Evolutionary conservation across 2,797 vertebrate species (phyloP).

Genomic region (Poeciliopsis presidionis): DNA sequence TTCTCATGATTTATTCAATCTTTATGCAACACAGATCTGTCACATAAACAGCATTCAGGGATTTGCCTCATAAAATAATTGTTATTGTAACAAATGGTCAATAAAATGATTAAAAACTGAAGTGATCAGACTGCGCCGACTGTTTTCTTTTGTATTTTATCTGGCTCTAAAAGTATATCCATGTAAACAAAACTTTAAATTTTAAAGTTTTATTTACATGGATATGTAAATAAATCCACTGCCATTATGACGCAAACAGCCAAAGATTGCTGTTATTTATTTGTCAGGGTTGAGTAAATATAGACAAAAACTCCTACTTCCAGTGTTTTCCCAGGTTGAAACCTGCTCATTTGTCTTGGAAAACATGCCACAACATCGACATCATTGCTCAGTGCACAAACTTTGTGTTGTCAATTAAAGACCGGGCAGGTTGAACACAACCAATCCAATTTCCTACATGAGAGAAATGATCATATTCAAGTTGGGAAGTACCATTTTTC

Average conservation of each 20-base stretch:
- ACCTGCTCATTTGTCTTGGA: constrained; percentile 35
- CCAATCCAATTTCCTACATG: neutral
- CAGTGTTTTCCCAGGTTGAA: neutral
- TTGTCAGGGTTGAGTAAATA: constrained; percentile 28
- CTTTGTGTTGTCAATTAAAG: constrained; percentile 7
- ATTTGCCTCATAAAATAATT: constrained; percentile 26
- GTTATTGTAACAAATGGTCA: constrained; percentile 28
- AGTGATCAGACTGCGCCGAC: constrained; percentile 2
- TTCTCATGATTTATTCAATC: constrained; percentile 21
- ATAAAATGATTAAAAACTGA: constrained; percentile 55
- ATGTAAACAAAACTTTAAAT: constrained; percentile 9
- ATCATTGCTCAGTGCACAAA: neutral
- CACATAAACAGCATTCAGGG: neutral
- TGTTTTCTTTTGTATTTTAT: constrained; percentile 34
- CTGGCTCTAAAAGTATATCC: constrained; percentile 16
- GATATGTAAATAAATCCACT: neutral
- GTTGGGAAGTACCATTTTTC: constrained; percentile 17
- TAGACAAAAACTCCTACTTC: constrained; percentile 45
- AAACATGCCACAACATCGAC: constrained; percentile 18
- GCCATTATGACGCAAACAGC: constrained; percentile 16
- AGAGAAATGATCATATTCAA: constrained; percentile 14
- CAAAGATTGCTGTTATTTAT: constrained; percentile 35
- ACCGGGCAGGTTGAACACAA: neutral
- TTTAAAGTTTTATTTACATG: too few species aligned
- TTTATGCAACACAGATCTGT: constrained; percentile 14